Evolutionary conservation across 2,888 invertebrate species (phyloP), one percentile per base, ranked within the genome.

Genomic region (Plebejus anna): DNA sequence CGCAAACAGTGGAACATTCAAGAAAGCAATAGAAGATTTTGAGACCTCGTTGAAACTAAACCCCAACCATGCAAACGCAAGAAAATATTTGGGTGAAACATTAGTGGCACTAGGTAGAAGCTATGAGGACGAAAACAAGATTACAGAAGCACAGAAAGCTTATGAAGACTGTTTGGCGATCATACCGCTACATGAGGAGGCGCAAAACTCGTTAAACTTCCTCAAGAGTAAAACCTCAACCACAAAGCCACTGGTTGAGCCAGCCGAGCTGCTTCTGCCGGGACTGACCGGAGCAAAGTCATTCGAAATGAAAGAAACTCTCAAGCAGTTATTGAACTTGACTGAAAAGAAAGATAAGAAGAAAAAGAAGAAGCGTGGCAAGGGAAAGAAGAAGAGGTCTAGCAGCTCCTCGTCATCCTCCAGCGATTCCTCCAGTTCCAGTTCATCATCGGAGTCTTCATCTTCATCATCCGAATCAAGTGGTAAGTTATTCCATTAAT

Each of bases 71-170:
- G 96, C 96, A 1, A 99, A 99, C 91, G 99, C 98, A 55, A 96
- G 97, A 77, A 98, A 98, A 88, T 99, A 99, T 90, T 96, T 98
- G 94, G 97, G 98, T 55, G 98, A 99, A 89, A 99, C 98, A 0
- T 90, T 98, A 71, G 97, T 98, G 0, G 98, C 98, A 0, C 92
- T 97, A 75, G 98, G 98, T 57, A 95, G 97, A 75, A 98, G 97
- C 85, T 97, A 97, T 86, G 98, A 98, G 86, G 97, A 97, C 82
- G 97, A 97, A 82, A 97, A 97, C 84, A 97, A 97, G 82, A 95
- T 97, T 76, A 96, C 97, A 2, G 97, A 98, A 81, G 98, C 98
- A 0, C 95, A 97, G 77, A 97, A 97, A 82, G 97, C 97, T 0
- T 98, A 98, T 83, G 96, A 96, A 83, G 97, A 97, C 85, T 98